Conservation (phyloP, 2,113 vertebrate genomes). For the Lepus timidus region DNA sequence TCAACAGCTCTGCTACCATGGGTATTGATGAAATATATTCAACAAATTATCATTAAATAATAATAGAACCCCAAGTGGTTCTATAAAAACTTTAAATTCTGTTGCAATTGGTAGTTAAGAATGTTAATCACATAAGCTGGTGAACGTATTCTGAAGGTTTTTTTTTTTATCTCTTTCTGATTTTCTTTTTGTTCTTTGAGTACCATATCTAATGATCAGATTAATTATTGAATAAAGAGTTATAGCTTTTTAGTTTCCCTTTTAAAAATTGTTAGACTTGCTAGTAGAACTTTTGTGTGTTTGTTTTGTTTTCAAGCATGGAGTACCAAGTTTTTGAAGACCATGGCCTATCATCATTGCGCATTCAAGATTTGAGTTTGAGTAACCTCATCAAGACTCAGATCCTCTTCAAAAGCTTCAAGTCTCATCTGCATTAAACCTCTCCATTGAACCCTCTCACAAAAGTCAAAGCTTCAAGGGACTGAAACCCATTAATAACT, state of each 20-base stretch:
- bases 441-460: constrained; percentile 34
- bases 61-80: neutral
- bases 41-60: constrained; percentile 19
- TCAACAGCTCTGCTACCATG: neutral
- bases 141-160: constrained; percentile 2
- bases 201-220: constrained; percentile 15
- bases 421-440: constrained; percentile 40
- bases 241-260: constrained; percentile 43
- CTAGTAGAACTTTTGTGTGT: constrained; percentile 63
- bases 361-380: constrained; percentile 58
- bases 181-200: constrained; percentile 36
- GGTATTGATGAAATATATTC: neutral
- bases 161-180: neutral
- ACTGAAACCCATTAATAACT: neutral
- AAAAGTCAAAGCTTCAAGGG: constrained; percentile 50
- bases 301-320: constrained; percentile 75
- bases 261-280: constrained; percentile 29
- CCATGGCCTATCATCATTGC: constrained; percentile 35
- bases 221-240: constrained; percentile 35
- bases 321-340: constrained; percentile 70
- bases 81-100: constrained; percentile 38
- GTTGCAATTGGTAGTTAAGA: constrained; percentile 14
- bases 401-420: constrained; percentile 63
- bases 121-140: constrained; percentile 40
- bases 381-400: constrained; percentile 69